Percentiles rank a stretch among this genome's conserved stretches.
Conservation (phyloP, 2,113 vertebrate genomes). For the Bettongia penicillata region DNA sequence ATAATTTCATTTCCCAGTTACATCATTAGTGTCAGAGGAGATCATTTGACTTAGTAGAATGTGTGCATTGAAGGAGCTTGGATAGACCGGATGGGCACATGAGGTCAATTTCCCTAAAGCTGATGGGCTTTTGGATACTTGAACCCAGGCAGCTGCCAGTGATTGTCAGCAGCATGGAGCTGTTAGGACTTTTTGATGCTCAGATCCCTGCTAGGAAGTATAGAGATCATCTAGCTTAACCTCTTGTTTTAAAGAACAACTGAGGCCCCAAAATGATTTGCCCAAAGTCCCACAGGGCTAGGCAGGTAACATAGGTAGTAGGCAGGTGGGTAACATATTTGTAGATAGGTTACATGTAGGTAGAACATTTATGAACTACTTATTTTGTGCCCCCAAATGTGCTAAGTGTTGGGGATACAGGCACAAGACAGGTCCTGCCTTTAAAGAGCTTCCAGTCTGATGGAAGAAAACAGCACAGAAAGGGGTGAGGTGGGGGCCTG, state of each 20-base stretch:
- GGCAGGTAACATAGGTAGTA: background rate
- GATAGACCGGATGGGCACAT: background rate
- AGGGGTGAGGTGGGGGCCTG: background rate
- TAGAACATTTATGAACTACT: background rate
- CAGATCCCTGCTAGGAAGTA: background rate
- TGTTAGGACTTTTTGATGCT: background rate
- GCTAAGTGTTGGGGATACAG: background rate
- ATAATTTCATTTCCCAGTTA: conserved; percentile 77
- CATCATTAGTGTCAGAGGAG: conserved; percentile 76
- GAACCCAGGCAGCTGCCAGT: conserved; percentile 21
- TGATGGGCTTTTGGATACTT: background rate
- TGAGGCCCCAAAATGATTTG: background rate
- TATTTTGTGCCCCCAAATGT: background rate
- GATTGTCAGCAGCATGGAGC: background rate
- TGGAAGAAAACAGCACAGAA: background rate
- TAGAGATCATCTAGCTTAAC: background rate
- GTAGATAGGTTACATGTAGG: background rate
- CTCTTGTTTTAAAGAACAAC: background rate
- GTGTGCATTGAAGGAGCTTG: conserved; percentile 51
- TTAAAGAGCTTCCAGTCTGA: background rate
- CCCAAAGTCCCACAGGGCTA: background rate
- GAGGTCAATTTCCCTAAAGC: background rate
- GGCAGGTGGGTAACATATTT: too few relatives aligned
- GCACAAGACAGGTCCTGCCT: background rate
- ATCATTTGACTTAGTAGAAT: conserved; percentile 70